Conservation (phyloP, 2,888 invertebrate genomes). For the Oligia latruncula region DNA sequence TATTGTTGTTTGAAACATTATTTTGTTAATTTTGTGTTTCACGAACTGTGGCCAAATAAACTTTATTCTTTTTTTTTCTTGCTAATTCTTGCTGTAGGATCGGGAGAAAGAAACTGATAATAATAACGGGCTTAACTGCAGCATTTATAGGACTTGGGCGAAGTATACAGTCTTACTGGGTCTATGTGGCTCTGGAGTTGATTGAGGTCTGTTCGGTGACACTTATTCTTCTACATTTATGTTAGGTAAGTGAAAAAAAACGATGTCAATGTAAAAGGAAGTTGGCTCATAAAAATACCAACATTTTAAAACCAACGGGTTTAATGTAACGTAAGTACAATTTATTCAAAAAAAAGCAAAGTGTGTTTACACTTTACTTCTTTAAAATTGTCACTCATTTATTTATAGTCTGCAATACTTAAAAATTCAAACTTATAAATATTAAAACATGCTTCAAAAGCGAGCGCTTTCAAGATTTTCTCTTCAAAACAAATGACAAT, state of each 20-base stretch:
- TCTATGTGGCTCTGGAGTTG: background rate
- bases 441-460: constrained; percentile 26
- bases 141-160: background rate
- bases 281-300: background rate
- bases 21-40: no score
- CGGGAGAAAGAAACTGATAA: constrained; percentile 1
- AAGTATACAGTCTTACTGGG: constrained; percentile 7
- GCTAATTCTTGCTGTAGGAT: background rate
- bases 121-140: no score
- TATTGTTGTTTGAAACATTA: no score
- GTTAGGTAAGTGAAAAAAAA: background rate
- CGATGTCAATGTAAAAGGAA: background rate
- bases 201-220: background rate
- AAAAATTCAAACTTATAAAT: constrained; percentile 21
- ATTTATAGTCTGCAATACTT: background rate
- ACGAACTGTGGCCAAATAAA: no score
- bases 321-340: background rate
- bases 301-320: background rate
- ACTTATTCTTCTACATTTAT: constrained; percentile 9
- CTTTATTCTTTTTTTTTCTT: no score
- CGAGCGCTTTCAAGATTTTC: constrained; percentile 25
- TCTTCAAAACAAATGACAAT: constrained; percentile 37
- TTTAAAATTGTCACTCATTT: background rate
- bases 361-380: background rate
- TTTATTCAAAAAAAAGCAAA: background rate